Base-by-base conservation (phyloP, 2,888 invertebrate genomes). In the Agriopis marginaria region DNA sequence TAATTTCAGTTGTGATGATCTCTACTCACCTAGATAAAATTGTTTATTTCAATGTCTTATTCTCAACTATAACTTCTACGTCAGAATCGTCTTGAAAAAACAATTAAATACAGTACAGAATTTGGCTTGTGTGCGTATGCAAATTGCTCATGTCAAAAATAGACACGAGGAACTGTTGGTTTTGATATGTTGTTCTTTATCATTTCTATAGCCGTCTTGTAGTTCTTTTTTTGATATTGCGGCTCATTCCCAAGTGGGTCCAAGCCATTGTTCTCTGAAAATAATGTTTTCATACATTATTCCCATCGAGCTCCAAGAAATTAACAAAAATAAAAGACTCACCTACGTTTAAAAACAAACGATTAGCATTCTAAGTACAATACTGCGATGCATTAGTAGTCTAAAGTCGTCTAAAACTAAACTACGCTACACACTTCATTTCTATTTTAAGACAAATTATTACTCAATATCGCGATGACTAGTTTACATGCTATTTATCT, bases 291-390 rank as follows among this genome's bases (percentile, higher is more conserved):
- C 32, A 32, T 32, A 32, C 32, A 32, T 32, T 32, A 32, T 32
- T 32, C 32, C 32, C 32, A 32, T 32, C 32, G 32, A 32, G 32
- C 0, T 32, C 32, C 32, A 32, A 32, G 32, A 32, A 32, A 32
- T 32, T 32, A 5, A 32, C n/a, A 32, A 32, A 32, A 32, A 32
- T 53, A 11, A 14, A 23, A 9, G 8, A 12, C 14, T 45, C 14
- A 17, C 61, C 44, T 45, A 62, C 44, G 39, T 54, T 62, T 53
- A 71, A 72, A 65, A 69, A 70, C 73, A 70, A 70, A 66, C 58
- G 54, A 65, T 72, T 63, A 71, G 9, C 51, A 70, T 68, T 72
- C 72, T 76, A 76, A 76, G 74, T 75, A 76, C 76, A 73, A 68
- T 70, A 74, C 70, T 71, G 68, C 60, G 60, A 68, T 55, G 49